Conservation (phyloP, 2,113 vertebrate species). For the Xiphophorus hellerii region DNA sequence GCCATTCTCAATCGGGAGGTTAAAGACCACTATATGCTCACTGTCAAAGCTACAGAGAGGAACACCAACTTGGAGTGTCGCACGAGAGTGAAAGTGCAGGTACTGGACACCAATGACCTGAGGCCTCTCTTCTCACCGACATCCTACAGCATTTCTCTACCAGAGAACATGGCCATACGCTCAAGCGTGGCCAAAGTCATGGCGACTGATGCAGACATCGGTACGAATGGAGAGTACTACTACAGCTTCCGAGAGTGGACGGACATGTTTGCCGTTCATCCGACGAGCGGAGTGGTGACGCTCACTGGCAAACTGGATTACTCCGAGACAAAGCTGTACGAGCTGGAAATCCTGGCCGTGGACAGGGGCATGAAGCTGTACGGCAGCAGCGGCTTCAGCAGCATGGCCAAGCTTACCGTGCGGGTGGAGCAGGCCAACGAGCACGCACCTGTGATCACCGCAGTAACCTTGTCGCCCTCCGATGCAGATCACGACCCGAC, state of each 20-base stretch:
- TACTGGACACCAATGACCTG: conserved; percentile 97
- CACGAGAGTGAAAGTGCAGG: conserved; percentile 87
- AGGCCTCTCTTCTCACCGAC: conserved; percentile 96
- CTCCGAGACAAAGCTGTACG: conserved; percentile 85
- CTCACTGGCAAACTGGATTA: conserved; percentile 92
- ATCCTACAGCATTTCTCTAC: conserved; percentile 92
- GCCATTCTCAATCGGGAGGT: conserved; percentile 97
- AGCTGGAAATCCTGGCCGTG: conserved; percentile 94
- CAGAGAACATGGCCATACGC: conserved; percentile 91
- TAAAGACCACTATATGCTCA: conserved; percentile 91
- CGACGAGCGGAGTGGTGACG: conserved; percentile 90
- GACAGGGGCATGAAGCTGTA: conserved; percentile 97
- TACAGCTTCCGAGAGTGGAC: conserved; percentile 97
- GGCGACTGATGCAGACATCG: conserved; percentile 96
- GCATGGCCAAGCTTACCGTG: conserved; percentile 91
- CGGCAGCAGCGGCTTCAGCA: conserved; percentile 95
- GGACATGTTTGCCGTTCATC: conserved; percentile 95
- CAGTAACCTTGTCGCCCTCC: conserved; percentile 83
- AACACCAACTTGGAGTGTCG: conserved; percentile 86
- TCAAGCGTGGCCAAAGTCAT: conserved; percentile 92
- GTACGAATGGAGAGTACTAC: conserved; percentile 98
- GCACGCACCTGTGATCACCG: conserved; percentile 87
- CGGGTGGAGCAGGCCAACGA: conserved; percentile 92
- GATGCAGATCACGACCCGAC: conserved; percentile 88
- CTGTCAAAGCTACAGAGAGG: conserved; percentile 91